Base-by-base conservation (phyloP, 2,888 invertebrate genomes). In the Acanthococcus lagerstroemiae region DNA sequence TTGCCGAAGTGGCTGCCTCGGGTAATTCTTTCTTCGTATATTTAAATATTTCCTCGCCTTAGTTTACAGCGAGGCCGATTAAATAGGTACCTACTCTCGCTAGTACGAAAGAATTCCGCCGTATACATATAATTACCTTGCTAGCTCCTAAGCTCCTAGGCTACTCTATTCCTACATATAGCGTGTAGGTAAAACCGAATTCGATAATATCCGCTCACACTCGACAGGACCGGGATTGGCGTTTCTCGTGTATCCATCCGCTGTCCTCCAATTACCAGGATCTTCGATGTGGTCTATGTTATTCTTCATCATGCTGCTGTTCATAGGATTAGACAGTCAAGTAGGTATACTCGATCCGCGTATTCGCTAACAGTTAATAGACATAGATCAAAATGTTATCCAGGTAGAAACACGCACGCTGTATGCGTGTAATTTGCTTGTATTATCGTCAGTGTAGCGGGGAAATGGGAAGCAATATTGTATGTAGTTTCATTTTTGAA, bases 1-100 rank as follows among this genome's bases (percentile, higher is more conserved):
- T 96, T 0, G 88, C 86, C 46, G 92, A 95, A 75, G 95, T 96
- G 0, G 95, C 95, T 19, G 90, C 90, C 66, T 93, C 94, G 76
- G 92, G 91, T 90, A 77, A n/a, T n/a, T n/a, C n/a, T n/a, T n/a
- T n/a, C n/a, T n/a, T n/a, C n/a, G n/a, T n/a, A n/a, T n/a, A n/a
- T n/a, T n/a, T n/a, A n/a, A n/a, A n/a, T n/a, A n/a, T n/a, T n/a
- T n/a, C n/a, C n/a, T n/a, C n/a, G n/a, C n/a, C n/a, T n/a, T n/a
- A n/a, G n/a, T n/a, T n/a, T n/a, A n/a, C n/a, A n/a, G n/a, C n/a
- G n/a, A n/a, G n/a, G n/a, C n/a, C n/a, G n/a, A n/a, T n/a, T n/a
- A n/a, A n/a, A n/a, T n/a, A n/a, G n/a, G n/a, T n/a, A n/a, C n/a
- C n/a, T n/a, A n/a, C n/a, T n/a, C n/a, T n/a, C n/a, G n/a, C n/a